Evolutionary conservation across 2,888 invertebrate species (phyloP), one percentile per base, ranked within the genome.

Genomic region (Lordiphosa fenestrarum): DNA sequence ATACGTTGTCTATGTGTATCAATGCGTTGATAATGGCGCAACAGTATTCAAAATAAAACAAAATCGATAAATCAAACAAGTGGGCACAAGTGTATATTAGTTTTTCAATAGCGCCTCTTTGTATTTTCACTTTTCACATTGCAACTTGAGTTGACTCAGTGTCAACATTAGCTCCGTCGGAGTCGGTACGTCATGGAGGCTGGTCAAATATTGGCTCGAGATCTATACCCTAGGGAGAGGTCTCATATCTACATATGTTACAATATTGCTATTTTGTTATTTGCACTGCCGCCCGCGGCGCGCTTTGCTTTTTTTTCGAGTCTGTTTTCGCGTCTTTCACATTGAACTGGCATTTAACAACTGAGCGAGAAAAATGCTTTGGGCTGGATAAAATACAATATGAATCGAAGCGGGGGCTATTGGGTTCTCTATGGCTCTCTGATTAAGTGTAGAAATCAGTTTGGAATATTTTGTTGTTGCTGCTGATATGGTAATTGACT

Each of bases 21-120:
- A 82, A 81, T 76, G 67, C 47, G 73, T 66, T 70, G 85, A 78
- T 84, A 84, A 78, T 84, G 78, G 71, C 69, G 66, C 78, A 78
- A 80, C 74, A 76, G 70, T 84, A 75, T 84, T 71, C 78, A 77
- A 83, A 78, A 74, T 50, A 44, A 44, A 44, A 81, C 52, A 69
- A 82, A 84, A 84, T 84, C 84, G 85, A 84, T 85, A 85, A 67
- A 57, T 69, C 50, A 47, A 51, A 12, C 15, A 19, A 13, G 12
- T 1, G 19, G 19, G 4, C 19, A 19, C 19, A 4, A 19, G 30
- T 44, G 10, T 15, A 15, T 19, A 44, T 47, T 25, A 23, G 23
- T 38, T 48, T 48, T 36, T 25, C 48, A 38, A 48, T 48, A 9
- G 37, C 37, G 9, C 15, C 23, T 30, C 30, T 4, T 30, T 15